Evolutionary conservation across 2,113 vertebrate genomes (phyloP), one percentile per base, ranked within the genome.

Genomic region (Microcebus griseorufus): DNA sequence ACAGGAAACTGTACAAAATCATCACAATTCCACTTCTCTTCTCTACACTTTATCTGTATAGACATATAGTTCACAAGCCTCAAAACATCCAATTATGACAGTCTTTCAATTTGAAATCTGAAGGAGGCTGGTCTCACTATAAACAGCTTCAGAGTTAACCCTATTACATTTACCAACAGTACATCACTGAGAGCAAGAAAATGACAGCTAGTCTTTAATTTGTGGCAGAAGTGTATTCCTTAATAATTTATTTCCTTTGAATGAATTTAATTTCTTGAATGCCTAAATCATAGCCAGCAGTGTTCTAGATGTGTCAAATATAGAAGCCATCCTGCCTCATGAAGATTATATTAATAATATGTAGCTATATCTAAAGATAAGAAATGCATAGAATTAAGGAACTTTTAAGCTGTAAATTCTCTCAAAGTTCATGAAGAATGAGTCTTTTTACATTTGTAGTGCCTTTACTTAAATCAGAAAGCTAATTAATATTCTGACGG

Each of bases 201-300:
- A 70, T 87, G 22, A 70, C 23, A 34, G 45, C 69, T 8, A 45
- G 32, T 55, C 37, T 53, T 81, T 76, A 90, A 90, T 7, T 94
- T 76, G 93, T 25, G 29, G 5, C 37, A 83, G 29, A 27, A 62
- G 10, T 69, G 9, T 70, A 22, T 58, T 80, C 34, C 18, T 51
- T 91, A 93, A 75, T 53, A 69, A 16, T 81, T 87, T 67, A 9
- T 94, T 78, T 94, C 48, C n/a, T 94, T 60, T 76, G 22, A 93
- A 69, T 88, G 45, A 94, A 78, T 85, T 90, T 42, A 82, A 69
- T 62, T 86, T 76, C 29, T 90, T n/a, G 5, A 75, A 10, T 94
- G 5, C 2, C 27, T 82, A 79, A 91, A 75, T 94, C 75, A 88
- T 53, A 81, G 81, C 25, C 16, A 79, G 34, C 22, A 32, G 16